Base-by-base conservation (phyloP, 2,797 vertebrate species). In the Anniella stebbinsi region DNA sequence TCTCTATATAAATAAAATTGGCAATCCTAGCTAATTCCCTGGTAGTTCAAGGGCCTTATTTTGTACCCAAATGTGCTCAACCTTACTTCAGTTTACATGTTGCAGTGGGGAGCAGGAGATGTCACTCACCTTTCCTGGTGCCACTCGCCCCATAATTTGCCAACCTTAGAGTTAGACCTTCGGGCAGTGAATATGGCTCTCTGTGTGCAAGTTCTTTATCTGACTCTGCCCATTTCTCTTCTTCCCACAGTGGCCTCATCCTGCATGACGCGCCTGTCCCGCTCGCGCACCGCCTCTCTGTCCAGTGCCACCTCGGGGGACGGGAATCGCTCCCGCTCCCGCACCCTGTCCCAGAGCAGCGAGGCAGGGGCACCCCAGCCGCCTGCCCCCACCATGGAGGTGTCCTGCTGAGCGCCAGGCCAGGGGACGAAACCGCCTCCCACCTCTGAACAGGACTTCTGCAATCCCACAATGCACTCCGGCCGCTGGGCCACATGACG, bases 221-320 rank as follows among this genome's bases (percentile, higher is more conserved):
- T 91, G 60, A 88, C 36, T 86, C 76, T 60, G 12, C 66, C 67
- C 3, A 0, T 77, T 63, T 86, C 51, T 69, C 36, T 81, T 87
- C 33, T 93, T 77, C 92, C 89, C 89, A 78, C 97, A 99, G 98
- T 99, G 98, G 98, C 98, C 0, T 99, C 98, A 0, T 98, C 98
- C 82, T 98, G 98, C 95, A 99, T 99, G 98, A 99, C 98, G 41
- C 98, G 98, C 69, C 98, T 99, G 87, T 98, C 98, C 15, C 98
- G 98, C 91, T 99, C 98, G 0, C 98, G 98, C 94, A 99, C 98
- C 94, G 97, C 98, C 95, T 99, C 98, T 73, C 98, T 99, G 72
- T 98, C 98, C 93, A 98, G 98, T 92, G 98, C 98, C 38, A 97
- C 98, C 91, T 98, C 98, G 94, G 97, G 98, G 91, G 98, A 99